Conservation (phyloP, 2,113 vertebrate species). For the Oncorhynchus keta region DNA sequence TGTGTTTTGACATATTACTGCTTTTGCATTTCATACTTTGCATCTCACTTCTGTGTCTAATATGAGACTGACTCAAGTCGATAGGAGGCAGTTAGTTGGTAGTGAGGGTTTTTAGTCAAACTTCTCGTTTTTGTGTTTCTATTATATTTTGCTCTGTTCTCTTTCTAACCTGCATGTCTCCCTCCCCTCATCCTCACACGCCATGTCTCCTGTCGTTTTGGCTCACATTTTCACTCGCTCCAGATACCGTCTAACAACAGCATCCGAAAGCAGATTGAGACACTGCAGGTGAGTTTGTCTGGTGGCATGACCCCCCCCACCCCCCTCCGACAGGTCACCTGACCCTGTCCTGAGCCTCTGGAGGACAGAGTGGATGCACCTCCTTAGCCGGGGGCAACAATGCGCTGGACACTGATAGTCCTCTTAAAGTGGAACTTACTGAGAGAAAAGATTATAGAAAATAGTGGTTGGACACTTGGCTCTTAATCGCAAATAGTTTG, state of each 20-base stretch:
- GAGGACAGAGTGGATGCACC: background rate
- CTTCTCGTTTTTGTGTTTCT: slow-evolving; percentile 43
- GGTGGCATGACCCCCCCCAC: slow-evolving; percentile 13
- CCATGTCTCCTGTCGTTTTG: slow-evolving; percentile 45
- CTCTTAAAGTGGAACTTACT: background rate
- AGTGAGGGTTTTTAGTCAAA: slow-evolving; percentile 1
- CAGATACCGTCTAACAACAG: slow-evolving; percentile 99
- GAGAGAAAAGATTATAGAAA: background rate
- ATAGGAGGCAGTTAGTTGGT: background rate
- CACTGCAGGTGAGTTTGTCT: slow-evolving; percentile 93
- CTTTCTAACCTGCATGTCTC: slow-evolving; percentile 42
- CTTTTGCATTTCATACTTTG: slow-evolving; percentile 29
- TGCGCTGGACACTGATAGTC: background rate
- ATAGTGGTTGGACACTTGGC: background rate
- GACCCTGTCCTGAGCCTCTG: slow-evolving; percentile 3
- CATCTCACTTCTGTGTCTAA: slow-evolving; percentile 19
- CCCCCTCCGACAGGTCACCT: slow-evolving; percentile 23
- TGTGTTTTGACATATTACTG: background rate
- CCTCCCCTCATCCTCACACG: background rate
- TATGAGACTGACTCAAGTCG: background rate
- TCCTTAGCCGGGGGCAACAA: background rate
- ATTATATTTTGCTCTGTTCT: slow-evolving; percentile 64
- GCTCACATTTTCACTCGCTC: slow-evolving; percentile 85
- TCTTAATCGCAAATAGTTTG: slow-evolving; percentile 5
- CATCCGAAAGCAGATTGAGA: slow-evolving; percentile 99